A percentile compares a stretch with the other conserved stretches of the same genome.
phyloP scores from a whole-genome alignment of 2,888 invertebrate genomes.

The Drosophila maculinotata region DNA sequence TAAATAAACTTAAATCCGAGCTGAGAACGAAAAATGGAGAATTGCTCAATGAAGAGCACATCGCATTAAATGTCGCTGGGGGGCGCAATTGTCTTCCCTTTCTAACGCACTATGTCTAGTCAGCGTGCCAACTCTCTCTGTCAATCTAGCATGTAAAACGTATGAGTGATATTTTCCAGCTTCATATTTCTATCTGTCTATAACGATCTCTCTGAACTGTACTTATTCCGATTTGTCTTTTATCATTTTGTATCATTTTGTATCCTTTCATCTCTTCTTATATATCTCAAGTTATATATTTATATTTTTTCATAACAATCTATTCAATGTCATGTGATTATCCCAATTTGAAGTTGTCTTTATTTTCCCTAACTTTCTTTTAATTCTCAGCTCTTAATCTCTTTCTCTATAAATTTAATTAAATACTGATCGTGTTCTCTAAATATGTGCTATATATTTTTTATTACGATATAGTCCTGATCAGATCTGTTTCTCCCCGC shows the following conservation, averaged over 20 bases:
- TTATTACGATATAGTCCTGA: too few species aligned
- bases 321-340: too few species aligned
- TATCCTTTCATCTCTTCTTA: neutral
- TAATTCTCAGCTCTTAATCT: neutral
- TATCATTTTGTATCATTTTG: too few species aligned
- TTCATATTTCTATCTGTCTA: neutral
- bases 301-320: neutral
- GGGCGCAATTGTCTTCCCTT: constrained; percentile 11
- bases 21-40: neutral
- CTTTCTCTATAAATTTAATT: neutral
- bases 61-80: neutral
- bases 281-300: neutral
- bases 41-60: neutral
- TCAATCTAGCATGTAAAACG: neutral
- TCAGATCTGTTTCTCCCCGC: too few species aligned
- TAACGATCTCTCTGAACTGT: neutral
- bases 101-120: constrained; percentile 4
- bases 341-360: too few species aligned
- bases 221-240: too few species aligned
- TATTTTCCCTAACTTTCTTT: neutral
- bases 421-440: too few species aligned
- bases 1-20: constrained; percentile 57
- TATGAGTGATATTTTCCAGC: neutral
- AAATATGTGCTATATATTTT: too few species aligned
- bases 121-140: neutral